Conservation (phyloP, 2,797 vertebrate genomes). For the Gallirallus australis region DNA sequence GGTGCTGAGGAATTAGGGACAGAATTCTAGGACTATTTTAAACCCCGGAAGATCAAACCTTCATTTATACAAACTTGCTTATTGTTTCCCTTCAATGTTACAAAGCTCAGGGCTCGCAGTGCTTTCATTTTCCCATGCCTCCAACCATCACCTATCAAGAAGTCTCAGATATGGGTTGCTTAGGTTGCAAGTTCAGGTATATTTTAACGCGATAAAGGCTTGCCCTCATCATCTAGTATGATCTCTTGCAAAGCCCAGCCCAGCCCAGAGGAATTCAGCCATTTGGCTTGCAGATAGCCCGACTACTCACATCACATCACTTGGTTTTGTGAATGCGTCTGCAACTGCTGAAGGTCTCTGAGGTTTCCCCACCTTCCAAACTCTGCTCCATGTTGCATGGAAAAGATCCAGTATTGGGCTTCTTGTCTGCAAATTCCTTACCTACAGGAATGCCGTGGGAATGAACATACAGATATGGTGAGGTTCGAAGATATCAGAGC, state of each 20-base stretch:
- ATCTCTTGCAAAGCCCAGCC: background rate
- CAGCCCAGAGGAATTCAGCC: background rate
- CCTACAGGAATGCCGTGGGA: conserved; percentile 47
- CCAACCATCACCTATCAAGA: background rate
- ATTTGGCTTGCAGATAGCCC: background rate
- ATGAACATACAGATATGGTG: conserved; percentile 49
- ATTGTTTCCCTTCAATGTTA: background rate
- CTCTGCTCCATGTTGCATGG: background rate
- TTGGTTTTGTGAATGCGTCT: background rate
- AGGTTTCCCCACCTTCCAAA: background rate
- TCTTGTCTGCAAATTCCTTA: conserved; percentile 29
- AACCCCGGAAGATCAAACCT: background rate
- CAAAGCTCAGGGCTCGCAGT: background rate
- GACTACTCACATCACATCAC: background rate
- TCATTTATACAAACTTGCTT: background rate
- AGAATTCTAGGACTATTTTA: background rate
- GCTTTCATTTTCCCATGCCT: background rate
- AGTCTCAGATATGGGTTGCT: background rate
- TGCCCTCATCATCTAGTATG: background rate
- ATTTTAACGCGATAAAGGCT: conserved; percentile 14
- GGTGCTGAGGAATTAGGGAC: background rate
- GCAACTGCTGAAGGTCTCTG: background rate
- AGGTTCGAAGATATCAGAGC: conserved; percentile 39
- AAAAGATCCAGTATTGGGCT: background rate
- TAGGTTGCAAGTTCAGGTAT: background rate